Evolutionary conservation across 1,140 invertebrate genomes (phyloP), one percentile per base, ranked within the genome.

Genomic region (Brachionus manjavacas): DNA sequence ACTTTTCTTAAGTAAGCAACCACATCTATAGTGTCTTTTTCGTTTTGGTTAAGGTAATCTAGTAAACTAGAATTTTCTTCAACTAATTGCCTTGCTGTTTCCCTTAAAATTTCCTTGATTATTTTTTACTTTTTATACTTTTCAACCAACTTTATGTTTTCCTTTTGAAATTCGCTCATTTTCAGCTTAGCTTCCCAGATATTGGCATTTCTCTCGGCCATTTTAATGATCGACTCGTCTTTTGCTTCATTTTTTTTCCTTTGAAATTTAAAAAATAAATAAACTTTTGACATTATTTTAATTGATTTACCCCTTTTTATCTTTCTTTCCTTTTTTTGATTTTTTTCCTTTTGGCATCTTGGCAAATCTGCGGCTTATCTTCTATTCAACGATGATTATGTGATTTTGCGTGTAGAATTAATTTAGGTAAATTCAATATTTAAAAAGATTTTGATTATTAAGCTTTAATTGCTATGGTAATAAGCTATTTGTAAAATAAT

Each of bases 21-120:
- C n/a, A 89, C 88, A 86, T 90, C 89, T 70, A 90, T 89, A 16
- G 89, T 89, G 76, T 90, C 89, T 76, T 87, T 87, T 85, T 90
- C 89, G n/a, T 87, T 89, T 68, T 89, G 86, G 60, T 87, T 68
- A 86, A 90, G 87, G 85, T 87, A 86, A 84, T 85, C 87, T 78
- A 88, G 86, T 1, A 90, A 86, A 14, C 85, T 86, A 68, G 89
- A 88, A 87, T 90, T 90, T 83, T 89, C 88, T 14, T 88, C 52
- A 84, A 88, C 85, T 49, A 90, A 80, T 43, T 86, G 85, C 83
- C 87, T 87, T 7, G 89, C 87, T 87, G 87, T 88, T 64, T 89
- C 88, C n/a, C 72, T 76, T 46, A 11, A 31, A 31, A 55, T 14
- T 39, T 20, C n/a, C n/a, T n/a, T 64, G 31, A 12, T n/a, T 23